Evolutionary conservation across 2,888 invertebrate species (phyloP), one percentile per base, ranked within the genome.

Genomic region (Drosophila infuscata): DNA sequence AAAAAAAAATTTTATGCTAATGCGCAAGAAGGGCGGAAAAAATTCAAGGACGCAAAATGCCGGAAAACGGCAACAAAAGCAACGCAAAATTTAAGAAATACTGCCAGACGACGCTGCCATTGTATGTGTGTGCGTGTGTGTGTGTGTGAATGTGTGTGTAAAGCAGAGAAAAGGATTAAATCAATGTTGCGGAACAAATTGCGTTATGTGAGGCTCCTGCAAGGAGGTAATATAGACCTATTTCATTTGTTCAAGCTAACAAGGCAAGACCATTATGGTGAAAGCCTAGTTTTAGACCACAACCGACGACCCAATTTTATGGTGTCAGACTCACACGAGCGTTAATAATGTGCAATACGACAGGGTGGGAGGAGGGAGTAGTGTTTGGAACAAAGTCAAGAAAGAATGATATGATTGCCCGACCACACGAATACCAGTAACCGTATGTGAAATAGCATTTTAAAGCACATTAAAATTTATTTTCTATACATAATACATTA

Each of bases 161-260:
- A 29, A 57, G 71, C 54, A 78, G 69, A 67, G n/a, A 82, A 89
- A 87, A 87, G 87, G 87, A 90, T 87, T 90, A 89, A 87, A 90
- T 85, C 90, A 87, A 87, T 87, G 87, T 87, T 83, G 83, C 79
- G 87, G 90, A 87, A 87, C 87, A 87, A 87, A 87, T 87, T 87
- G 86, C 62, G 80, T 77, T 86, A 79, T 85, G 74, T 75, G 75
- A 69, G 57, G 48, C 46, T 62, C 57, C 49, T 57, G 41, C 59
- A 74, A 66, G 74, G 53, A 76, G 85, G 88, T 75, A 88, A 85
- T 82, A 79, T 71, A 82, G 66, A 74, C 72, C 74, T 70, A 89
- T 87, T 82, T 80, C 73, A 78, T 78, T 82, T 73, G 67, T 60
- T 56, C 57, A 64, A 81, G 83, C 81, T 74, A 86, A 89, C 90